Evolutionary conservation across 2,797 vertebrate species (phyloP).

Genomic region (Coracias cyanogaster): DNA sequence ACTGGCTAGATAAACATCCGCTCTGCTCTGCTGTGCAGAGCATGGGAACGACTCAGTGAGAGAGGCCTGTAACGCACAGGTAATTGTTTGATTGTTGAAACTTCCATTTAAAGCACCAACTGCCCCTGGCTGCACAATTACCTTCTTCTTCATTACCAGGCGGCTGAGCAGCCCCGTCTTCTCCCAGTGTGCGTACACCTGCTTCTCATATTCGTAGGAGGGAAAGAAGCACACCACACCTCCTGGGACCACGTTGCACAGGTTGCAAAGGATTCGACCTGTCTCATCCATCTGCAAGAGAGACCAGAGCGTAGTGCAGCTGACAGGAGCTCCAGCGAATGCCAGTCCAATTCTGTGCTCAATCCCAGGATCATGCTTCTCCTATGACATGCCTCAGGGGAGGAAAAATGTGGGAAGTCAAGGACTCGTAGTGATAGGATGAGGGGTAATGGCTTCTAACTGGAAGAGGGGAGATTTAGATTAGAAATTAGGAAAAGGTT

Average conservation of each 20-base stretch:
- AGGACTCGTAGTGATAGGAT: no score
- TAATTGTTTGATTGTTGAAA: neutral
- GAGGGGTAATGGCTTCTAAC: no score
- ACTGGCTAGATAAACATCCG: neutral
- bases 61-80: neutral
- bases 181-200: constrained; percentile 89
- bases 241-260: constrained; percentile 92
- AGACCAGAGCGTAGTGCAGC: neutral
- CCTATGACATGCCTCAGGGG: neutral
- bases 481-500: no score
- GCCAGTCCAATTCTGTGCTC: neutral
- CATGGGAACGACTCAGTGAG: neutral
- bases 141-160: constrained; percentile 91
- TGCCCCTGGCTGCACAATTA: constrained; percentile 52
- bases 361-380: neutral
- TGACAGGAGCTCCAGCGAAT: neutral
- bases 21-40: constrained; percentile 31
- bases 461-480: no score
- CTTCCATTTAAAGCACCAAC: neutral
- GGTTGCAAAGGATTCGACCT: constrained; percentile 90
- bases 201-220: constrained; percentile 92
- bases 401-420: neutral
- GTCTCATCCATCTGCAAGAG: constrained; percentile 90
- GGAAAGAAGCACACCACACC: constrained; percentile 97
- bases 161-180: constrained; percentile 83